phyloP scores from a whole-genome alignment of 2,888 invertebrate species.

The Callyntrura sp. region DNA sequence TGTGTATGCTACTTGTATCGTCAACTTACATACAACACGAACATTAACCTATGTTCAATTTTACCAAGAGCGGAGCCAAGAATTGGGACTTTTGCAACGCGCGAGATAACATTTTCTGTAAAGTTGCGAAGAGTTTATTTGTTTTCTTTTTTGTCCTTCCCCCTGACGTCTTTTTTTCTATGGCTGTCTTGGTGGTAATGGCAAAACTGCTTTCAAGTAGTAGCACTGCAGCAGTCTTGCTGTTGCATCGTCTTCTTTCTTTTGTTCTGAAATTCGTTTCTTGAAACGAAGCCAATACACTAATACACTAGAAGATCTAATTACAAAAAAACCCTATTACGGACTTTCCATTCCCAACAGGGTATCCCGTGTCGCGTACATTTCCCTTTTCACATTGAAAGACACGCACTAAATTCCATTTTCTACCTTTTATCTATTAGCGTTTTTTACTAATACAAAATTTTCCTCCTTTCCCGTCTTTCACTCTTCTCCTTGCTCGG shows the following conservation, averaged over 20 bases:
- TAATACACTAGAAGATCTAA: too few relatives aligned
- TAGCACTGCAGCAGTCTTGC: conserved; percentile 1
- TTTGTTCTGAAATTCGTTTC: conserved; percentile 32
- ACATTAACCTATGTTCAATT: not conserved
- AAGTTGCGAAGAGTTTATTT: not conserved
- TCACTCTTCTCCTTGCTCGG: not conserved
- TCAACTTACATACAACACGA: not conserved
- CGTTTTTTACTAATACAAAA: not conserved
- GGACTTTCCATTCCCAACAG: conserved; percentile 55
- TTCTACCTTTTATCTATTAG: conserved; percentile 23
- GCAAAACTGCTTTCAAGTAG: conserved; percentile 24
- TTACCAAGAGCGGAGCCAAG: conserved; percentile 17
- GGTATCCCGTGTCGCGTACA: conserved; percentile 62
- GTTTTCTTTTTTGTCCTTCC: not conserved
- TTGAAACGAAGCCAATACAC: conserved; percentile 72
- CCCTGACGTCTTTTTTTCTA: conserved; percentile 24
- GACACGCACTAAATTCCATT: conserved; percentile 54
- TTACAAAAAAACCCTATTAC: conserved; percentile 68
- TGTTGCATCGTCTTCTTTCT: conserved; percentile 28
- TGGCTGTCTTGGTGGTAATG: not conserved
- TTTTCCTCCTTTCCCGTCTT: conserved; percentile 49
- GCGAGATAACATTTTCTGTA: not conserved
- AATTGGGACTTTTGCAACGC: not conserved
- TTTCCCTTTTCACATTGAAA: conserved; percentile 54
- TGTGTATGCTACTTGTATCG: not conserved